Evolutionary conservation across 2,888 invertebrate species (phyloP), one percentile per base, ranked within the genome.

Genomic region (Thera britannica): DNA sequence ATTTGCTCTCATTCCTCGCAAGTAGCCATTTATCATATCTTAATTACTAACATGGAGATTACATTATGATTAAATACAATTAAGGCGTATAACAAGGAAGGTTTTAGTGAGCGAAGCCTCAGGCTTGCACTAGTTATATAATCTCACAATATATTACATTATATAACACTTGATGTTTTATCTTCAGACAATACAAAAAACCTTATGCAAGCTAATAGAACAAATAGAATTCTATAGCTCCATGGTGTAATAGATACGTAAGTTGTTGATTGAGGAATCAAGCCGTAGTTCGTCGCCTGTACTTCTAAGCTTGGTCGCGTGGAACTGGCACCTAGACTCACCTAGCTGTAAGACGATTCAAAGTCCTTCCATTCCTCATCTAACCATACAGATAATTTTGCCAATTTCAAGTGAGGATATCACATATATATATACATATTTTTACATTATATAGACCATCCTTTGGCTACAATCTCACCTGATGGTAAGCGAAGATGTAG

Each of bases 181-280:
- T 58, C 67, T 67, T 48, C 61, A 58, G 54, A 67, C 62, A 62
- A 67, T 58, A 62, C 61, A 57, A 58, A n/a, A 60, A 46, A 56
- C 23, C 62, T 67, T 67, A 62, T n/a, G 58, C 38, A 62, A 34
- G 52, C 7, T 34, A 34, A 52, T 23, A 34, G 8, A 52, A 52
- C 9, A 52, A 5, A 52, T 52, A 23, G 3, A 6, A 52, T 52
- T 34, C 23, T 34, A 23, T 44, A 44, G 44, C 2, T 46, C 9
- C 9, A 46, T 46, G 44, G 44, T 46, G 44, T 46, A 46, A 46
- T 46, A 9, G 44, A 46, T 46, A 46, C 44, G 44, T 46, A 46
- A 46, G 44, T 9, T 9, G 9, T 46, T 46, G 44, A 46, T 8
- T 46, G 44, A 46, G 41, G 41, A 7, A 46, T 9, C 44, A 7